Conservation (phyloP, 2,888 invertebrate genomes). For the Allolobophora icterica region DNA sequence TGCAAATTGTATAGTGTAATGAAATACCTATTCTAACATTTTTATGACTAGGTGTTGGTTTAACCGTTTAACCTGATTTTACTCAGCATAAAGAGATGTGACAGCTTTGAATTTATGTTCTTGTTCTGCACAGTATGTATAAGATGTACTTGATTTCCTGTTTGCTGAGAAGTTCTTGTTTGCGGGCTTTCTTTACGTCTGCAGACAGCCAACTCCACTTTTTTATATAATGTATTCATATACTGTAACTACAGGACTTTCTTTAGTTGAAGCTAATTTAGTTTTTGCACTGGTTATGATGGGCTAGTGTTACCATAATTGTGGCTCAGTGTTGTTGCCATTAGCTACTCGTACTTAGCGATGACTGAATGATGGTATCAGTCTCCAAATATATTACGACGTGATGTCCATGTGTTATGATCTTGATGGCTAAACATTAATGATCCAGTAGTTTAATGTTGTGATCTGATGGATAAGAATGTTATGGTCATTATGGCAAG, state of each 20-base stretch:
- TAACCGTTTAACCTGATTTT: not conserved
- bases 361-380: too few relatives aligned
- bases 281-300: not conserved
- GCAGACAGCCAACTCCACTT: too few relatives aligned
- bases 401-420: too few relatives aligned
- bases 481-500: not conserved
- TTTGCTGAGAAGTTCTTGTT: not conserved
- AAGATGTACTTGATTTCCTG: not conserved
- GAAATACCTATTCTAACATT: not conserved
- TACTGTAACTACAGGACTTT: not conserved
- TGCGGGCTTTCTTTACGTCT: not conserved
- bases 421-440: too few relatives aligned
- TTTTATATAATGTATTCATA: too few relatives aligned
- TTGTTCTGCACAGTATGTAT: not conserved
- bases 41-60: not conserved
- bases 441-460: too few relatives aligned
- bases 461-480: too few relatives aligned
- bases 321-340: not conserved
- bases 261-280: constrained; percentile 8
- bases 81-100: not conserved
- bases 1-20: not conserved
- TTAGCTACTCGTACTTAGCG: too few relatives aligned
- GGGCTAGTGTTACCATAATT: not conserved
- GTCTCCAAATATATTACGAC: too few relatives aligned
- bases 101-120: not conserved